phyloP scores from a whole-genome alignment of 2,113 vertebrate genomes.

The Mustelus asterias region DNA sequence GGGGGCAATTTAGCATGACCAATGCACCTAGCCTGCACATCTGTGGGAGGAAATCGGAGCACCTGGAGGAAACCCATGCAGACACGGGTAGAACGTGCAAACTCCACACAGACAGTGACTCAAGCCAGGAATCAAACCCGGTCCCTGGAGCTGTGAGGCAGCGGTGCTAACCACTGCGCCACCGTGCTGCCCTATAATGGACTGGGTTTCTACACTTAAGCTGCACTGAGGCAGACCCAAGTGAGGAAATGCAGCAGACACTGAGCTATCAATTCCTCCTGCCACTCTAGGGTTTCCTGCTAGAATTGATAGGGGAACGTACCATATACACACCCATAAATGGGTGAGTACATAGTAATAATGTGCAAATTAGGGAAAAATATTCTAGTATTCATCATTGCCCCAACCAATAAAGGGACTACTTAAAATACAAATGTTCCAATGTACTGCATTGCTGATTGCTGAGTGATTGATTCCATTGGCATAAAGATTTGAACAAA shows the following conservation, averaged over 20 bases:
- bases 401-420: background rate
- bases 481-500: background rate
- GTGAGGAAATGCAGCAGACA: background rate
- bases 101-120: no score
- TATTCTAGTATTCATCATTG: background rate
- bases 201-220: background rate
- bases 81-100: no score
- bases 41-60: no score
- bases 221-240: background rate
- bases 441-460: background rate
- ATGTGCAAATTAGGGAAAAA: background rate
- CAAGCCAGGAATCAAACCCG: no score
- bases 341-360: background rate
- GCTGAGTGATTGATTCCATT: background rate
- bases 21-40: no score
- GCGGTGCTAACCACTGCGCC: no score
- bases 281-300: background rate
- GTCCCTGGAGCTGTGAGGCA: no score
- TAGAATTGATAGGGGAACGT: background rate
- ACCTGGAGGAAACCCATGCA: no score
- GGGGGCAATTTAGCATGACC: no score
- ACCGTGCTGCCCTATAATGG: no score
- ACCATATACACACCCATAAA: background rate
- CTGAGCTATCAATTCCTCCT: background rate
- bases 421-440: background rate